Base-by-base conservation (phyloP, 1,140 invertebrate genomes). In the Bombus huntii region DNA sequence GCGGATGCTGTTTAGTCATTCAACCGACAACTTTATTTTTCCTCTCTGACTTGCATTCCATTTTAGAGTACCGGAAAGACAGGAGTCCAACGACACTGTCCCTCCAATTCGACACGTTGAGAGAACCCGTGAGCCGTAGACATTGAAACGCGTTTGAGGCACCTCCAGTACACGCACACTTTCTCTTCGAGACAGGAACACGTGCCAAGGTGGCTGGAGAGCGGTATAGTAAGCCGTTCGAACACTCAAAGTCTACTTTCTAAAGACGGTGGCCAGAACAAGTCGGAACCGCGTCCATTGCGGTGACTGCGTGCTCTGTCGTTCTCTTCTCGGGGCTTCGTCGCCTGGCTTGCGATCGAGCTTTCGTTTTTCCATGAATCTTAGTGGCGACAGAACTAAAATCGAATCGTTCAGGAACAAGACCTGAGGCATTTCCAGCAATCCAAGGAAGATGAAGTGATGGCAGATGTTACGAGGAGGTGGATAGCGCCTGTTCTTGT, bases 401-500 rank as follows among this genome's bases (percentile, higher is more conserved):
- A 42, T 34, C 1, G 39, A 15, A 70, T 39, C 31, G 59, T 42
- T 53, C 15, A 0, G 25, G 12, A 44, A 34, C 9, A 13, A 31
- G 39, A 44, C 28, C 34, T 34, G 59, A 82, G 25, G 12, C 37
- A 62, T 70, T 71, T 39, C 22, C 18, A 53, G 70, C 25, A 57
- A 68, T 18, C 5, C 10, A 10, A 71, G 81, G 42, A 91, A 88
- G 39, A 90, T 90, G 90, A 91, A 87, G 90, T 85, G 87, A 90
- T 91, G 89, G 90, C 90, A 85, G 79, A 83, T 87, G 87, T 90
- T 89, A 88, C 84, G 74, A 90, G 44, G 80, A 83, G 44, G 68
- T 83, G 86, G 82, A 79, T 80, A 87, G 75, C 77, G 57, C 77
- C 47, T 66, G 66, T 70, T 70, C 37, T 89, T 15, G 72, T 78